phyloP scores from a whole-genome alignment of 2,888 invertebrate genomes.

The Tetragnatha montana region DNA sequence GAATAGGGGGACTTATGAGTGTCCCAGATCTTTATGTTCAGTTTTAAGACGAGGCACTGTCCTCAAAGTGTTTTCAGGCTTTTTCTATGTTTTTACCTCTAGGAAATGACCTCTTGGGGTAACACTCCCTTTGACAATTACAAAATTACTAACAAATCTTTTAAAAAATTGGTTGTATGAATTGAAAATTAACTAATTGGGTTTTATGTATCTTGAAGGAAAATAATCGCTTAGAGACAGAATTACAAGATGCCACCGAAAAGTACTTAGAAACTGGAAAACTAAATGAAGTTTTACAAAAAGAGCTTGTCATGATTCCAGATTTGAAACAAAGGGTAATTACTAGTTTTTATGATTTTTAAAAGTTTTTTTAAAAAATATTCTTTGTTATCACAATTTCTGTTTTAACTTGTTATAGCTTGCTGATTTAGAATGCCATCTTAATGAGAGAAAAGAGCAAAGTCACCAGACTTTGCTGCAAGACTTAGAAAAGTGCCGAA shows the following conservation, averaged over 20 bases:
- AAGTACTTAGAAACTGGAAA: slow-evolving; percentile 80
- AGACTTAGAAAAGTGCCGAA: slow-evolving; percentile 79
- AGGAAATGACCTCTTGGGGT: too few relatives aligned
- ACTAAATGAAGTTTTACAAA: slow-evolving; percentile 74
- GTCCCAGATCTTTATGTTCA: too few relatives aligned
- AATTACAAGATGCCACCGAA: slow-evolving; percentile 79
- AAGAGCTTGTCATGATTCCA: slow-evolving; percentile 74
- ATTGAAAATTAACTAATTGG: too few relatives aligned
- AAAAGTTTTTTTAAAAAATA: neutral
- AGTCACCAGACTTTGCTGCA: slow-evolving; percentile 80
- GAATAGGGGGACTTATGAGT: too few relatives aligned
- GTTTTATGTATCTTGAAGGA: slow-evolving; percentile 78
- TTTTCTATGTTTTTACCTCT: too few relatives aligned
- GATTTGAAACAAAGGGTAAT: slow-evolving; percentile 61
- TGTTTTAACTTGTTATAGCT: slow-evolving; percentile 72
- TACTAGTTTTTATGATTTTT: neutral
- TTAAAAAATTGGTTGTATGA: too few relatives aligned
- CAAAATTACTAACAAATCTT: too few relatives aligned
- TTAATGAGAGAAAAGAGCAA: slow-evolving; percentile 73
- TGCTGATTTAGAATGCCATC: slow-evolving; percentile 75
- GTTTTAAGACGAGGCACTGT: too few relatives aligned
- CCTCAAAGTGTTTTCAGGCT: too few relatives aligned
- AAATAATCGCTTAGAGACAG: slow-evolving; percentile 81
- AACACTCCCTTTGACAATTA: too few relatives aligned
- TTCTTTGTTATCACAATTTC: neutral